These are phyloP conservation scores for Drosophila sturtevanti DNA, from an alignment of 1,140 invertebrate species.

Conservation along the genomic window DNA sequence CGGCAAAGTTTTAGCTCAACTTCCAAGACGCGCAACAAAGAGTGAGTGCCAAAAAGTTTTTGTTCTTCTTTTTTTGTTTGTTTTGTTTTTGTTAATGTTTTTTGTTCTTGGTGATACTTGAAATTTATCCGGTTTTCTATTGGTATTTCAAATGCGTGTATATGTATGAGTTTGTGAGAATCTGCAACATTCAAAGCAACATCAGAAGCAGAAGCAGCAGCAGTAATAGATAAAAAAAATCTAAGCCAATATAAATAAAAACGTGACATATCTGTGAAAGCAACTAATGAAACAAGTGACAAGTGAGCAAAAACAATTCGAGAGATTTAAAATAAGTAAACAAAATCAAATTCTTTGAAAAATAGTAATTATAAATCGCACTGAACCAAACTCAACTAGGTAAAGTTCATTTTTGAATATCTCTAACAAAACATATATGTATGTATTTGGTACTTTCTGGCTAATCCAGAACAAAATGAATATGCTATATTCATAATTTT, in stretches of 20 bases:
- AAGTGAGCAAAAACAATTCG: conserved; percentile 27
- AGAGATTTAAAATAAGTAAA: conserved; percentile 6
- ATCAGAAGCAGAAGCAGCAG: conserved; percentile 26
- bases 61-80: conserved; percentile 7
- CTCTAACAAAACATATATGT: conserved; percentile 33
- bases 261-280: conserved; percentile 7
- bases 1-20: conserved; percentile 17
- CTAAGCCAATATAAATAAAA: conserved; percentile 11
- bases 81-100: conserved; percentile 33
- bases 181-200: conserved; percentile 31
- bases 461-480: not conserved
- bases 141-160: conserved; percentile 23
- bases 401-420: conserved; percentile 62
- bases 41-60: conserved; percentile 30
- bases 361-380: conserved; percentile 6
- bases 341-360: conserved; percentile 7
- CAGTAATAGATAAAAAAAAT: not conserved
- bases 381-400: conserved; percentile 56
- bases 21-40: conserved; percentile 17
- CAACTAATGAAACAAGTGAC: conserved; percentile 18
- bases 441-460: conserved; percentile 29
- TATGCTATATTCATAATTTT: conserved; percentile 6
- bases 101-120: conserved; percentile 18
- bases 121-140: conserved; percentile 8
- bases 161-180: conserved; percentile 3